Conservation (phyloP, 2,113 vertebrate genomes). For the Grallaria varia region DNA sequence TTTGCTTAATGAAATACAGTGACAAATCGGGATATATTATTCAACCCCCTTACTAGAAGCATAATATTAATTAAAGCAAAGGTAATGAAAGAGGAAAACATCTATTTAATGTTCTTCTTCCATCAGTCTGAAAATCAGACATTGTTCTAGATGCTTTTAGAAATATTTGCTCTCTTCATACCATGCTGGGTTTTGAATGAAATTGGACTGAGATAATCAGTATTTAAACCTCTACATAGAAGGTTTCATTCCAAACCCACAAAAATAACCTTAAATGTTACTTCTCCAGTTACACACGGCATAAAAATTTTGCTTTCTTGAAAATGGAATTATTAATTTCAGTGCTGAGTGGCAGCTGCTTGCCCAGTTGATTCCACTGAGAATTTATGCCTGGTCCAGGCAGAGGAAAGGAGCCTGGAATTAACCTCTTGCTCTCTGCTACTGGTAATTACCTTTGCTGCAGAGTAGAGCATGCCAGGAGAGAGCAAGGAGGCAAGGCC, state of each 20-base stretch:
- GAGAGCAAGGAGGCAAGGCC: neutral
- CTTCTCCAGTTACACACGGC: neutral
- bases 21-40: neutral
- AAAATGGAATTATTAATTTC: neutral
- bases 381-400: neutral
- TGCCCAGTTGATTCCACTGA: neutral
- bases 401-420: neutral
- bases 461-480: neutral
- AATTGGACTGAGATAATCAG: neutral
- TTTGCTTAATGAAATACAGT: neutral
- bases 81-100: neutral
- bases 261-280: neutral
- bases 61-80: neutral
- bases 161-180: neutral
- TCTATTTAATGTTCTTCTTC: neutral
- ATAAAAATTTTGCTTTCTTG: neutral
- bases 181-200: neutral
- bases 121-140: neutral
- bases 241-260: neutral
- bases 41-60: neutral
- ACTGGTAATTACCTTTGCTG: neutral
- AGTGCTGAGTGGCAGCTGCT: neutral
- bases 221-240: neutral
- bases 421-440: constrained; percentile 28
- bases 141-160: neutral